phyloP scores from a whole-genome alignment of 2,888 invertebrate species.

The Rhogogaster chlorosoma region DNA sequence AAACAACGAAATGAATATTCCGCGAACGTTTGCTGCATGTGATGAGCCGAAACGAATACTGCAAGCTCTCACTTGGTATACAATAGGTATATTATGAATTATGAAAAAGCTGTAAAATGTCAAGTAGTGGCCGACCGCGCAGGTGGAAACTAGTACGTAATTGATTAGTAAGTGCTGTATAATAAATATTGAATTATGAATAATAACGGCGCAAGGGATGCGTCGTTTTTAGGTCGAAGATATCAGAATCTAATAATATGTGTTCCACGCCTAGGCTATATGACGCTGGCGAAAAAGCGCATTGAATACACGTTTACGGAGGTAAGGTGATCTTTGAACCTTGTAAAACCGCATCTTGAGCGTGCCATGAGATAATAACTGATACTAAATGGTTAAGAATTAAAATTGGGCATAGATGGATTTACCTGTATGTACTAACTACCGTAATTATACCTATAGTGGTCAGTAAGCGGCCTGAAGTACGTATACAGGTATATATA shows the following conservation, averaged over 20 bases:
- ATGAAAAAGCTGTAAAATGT: conserved; percentile 41
- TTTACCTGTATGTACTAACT: conserved; percentile 42
- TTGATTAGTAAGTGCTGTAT: conserved; percentile 46
- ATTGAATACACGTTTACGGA: not conserved
- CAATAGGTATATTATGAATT: not conserved
- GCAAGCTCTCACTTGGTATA: not conserved
- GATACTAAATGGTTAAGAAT: not conserved
- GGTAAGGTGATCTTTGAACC: not conserved
- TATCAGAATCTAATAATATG: not conserved
- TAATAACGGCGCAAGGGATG: conserved; percentile 16
- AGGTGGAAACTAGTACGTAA: conserved; percentile 1
- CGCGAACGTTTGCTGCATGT: not conserved
- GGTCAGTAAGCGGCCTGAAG: conserved; percentile 42
- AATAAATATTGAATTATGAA: conserved; percentile 47
- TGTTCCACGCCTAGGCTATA: not conserved
- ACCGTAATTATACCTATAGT: conserved; percentile 29
- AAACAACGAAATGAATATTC: not conserved
- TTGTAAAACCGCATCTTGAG: conserved; percentile 1
- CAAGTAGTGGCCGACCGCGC: conserved; percentile 42
- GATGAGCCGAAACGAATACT: not conserved
- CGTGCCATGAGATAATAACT: not conserved
- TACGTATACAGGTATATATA: conserved; percentile 12
- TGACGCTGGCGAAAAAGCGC: not conserved
- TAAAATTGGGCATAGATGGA: conserved; percentile 48
- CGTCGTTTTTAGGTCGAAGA: not conserved